Percentiles rank a stretch among this genome's conserved stretches.
Conservation (phyloP, 2,888 invertebrate genomes). For the Nycteola revayana region DNA sequence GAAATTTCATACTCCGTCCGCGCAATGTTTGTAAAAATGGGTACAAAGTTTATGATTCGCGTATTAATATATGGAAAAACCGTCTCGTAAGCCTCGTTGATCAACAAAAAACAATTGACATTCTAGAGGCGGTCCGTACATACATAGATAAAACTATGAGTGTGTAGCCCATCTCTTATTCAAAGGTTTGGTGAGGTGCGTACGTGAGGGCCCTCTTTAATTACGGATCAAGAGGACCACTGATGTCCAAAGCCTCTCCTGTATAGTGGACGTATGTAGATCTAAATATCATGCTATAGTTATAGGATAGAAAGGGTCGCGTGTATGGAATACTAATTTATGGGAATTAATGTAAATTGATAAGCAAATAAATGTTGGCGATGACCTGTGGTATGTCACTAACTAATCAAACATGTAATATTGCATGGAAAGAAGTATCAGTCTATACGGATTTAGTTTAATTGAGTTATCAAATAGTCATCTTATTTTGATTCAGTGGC, state of each 20-base stretch:
- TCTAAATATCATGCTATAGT: conserved; percentile 28
- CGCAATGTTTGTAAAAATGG: no score
- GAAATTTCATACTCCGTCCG: no score
- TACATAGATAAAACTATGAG: conserved; percentile 20
- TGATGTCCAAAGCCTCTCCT: conserved; percentile 16
- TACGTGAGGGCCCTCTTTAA: conserved; percentile 58
- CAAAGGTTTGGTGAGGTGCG: conserved; percentile 52
- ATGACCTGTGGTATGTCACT: no score
- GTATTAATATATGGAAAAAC: neutral
- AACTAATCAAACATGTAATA: no score
- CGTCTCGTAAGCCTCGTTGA: neutral
- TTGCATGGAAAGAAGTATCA: no score
- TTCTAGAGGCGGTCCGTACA: conserved; percentile 8
- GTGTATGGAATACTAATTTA: conserved; percentile 29
- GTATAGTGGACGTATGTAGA: conserved; percentile 14
- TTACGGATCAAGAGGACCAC: conserved; percentile 52
- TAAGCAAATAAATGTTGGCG: no score
- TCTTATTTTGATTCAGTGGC: no score
- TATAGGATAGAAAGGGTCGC: conserved; percentile 1
- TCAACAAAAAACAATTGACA: conserved; percentile 6
- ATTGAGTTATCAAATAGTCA: no score
- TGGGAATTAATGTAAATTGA: no score
- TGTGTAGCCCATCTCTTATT: conserved; percentile 39
- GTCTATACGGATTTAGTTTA: no score
- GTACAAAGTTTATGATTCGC: neutral